Evolutionary conservation across 2,113 vertebrate species (phyloP), one percentile per base, ranked within the genome.

Genomic region (Stegostoma tigrinum): DNA sequence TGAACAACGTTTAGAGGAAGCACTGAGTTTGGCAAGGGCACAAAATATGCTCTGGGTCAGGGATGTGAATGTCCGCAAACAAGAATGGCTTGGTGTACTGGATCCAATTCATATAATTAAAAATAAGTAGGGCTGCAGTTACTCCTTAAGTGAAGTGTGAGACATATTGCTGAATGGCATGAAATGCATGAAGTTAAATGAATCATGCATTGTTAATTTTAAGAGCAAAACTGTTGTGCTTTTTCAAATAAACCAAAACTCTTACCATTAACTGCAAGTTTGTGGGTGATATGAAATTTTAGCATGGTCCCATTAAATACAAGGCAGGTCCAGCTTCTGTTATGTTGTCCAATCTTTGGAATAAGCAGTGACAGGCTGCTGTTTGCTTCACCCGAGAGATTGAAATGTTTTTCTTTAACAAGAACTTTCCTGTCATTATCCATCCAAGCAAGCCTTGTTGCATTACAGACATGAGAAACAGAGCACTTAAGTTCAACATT

Each of bases 401-500:
- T 52, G 52, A 89, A 89, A 30, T 24, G 27, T 55, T 55, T 27
- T 55, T 89, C 86, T 89, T 52, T 12, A 27, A 55, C 86, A 89
- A 89, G 45, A 15, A 24, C 52, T 21, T 55, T 55, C 48, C 86
- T 55, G 21, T 1, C 86, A 45, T 52, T 89, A 52, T 89, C 86
- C 48, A 89, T 89, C 86, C 86, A 89, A 89, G 52, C 27, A 30
- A 89, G 48, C 7, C 86, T 89, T 89, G 86, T 55, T 89, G 86
- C 10, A 27, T 4, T 48, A 48, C 86, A 55, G 14, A 30, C 5
- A 30, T 61, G 52, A 27, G 87, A 90, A 61, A 64, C 52, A 5
- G 52, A 90, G 30, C 87, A 90, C 30, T 30, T 34, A 90, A 90
- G 87, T 14, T 3, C n/a, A 27, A 90, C 52, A n/a, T 55, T n/a